Conservation (phyloP, 2,797 vertebrate species). For the Cuniculus paca region DNA sequence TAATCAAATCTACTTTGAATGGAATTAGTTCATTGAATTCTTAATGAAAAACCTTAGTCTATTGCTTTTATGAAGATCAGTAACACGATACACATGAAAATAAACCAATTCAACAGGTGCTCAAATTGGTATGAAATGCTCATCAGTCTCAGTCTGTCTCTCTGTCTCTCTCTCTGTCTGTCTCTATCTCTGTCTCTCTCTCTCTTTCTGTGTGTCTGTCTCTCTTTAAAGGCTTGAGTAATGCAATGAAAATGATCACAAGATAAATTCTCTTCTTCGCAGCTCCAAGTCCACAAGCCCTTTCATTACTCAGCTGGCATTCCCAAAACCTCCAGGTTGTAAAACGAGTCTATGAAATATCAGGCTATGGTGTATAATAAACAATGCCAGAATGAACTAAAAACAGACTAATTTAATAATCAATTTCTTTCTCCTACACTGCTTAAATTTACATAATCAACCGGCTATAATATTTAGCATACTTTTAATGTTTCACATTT, state of each 20-base stretch:
- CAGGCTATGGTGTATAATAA: slow-evolving; percentile 68
- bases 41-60: no score
- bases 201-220: no score
- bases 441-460: slow-evolving; percentile 84
- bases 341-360: slow-evolving; percentile 76
- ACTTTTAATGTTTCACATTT: slow-evolving; percentile 78
- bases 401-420: slow-evolving; percentile 83
- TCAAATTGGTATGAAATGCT: background rate
- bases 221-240: background rate
- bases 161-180: background rate
- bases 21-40: no score
- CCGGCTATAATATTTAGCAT: slow-evolving; percentile 81
- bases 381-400: slow-evolving; percentile 80
- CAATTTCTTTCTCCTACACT: slow-evolving; percentile 77
- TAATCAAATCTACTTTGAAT: no score
- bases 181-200: background rate
- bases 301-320: slow-evolving; percentile 57
- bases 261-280: background rate
- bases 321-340: slow-evolving; percentile 63
- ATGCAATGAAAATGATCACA: background rate
- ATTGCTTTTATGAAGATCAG: background rate
- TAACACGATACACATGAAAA: background rate
- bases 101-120: background rate
- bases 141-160: background rate
- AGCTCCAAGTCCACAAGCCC: slow-evolving; percentile 10